Evolutionary conservation across 2,113 vertebrate species (phyloP).

Genomic region (Malurus elegans): DNA sequence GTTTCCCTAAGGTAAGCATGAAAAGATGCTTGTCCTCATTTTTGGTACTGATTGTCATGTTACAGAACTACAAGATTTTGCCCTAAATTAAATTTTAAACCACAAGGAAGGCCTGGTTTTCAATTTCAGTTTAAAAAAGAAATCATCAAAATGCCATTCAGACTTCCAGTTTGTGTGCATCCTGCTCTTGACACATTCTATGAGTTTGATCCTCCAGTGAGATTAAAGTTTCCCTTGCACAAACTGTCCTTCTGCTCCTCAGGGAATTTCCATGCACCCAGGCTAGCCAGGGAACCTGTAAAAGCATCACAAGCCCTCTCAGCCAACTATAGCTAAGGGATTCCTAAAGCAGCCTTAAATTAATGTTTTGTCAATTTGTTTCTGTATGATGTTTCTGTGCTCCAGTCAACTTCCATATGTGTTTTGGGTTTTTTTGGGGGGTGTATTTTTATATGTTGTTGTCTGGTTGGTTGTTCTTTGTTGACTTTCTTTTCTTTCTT

Average conservation of each 20-base stretch:
- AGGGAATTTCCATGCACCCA: neutral
- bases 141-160: neutral
- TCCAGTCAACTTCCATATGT: neutral
- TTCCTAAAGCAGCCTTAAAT: neutral
- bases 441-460: neutral
- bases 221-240: neutral
- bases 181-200: neutral
- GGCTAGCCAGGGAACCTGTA: neutral
- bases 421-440: neutral
- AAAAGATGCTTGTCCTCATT: neutral
- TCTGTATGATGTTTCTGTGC: neutral
- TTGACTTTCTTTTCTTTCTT: neutral
- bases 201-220: neutral
- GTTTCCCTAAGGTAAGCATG: neutral
- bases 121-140: neutral
- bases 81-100: neutral
- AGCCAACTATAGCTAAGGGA: neutral
- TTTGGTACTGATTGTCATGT: neutral
- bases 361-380: neutral
- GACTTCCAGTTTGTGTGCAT: neutral
- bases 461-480: too few species aligned
- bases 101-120: neutral
- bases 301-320: neutral
- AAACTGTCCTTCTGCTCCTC: neutral
- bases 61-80: neutral